Evolutionary conservation across 1,140 invertebrate genomes (phyloP).

Genomic region (Drosophila athabasca): DNA sequence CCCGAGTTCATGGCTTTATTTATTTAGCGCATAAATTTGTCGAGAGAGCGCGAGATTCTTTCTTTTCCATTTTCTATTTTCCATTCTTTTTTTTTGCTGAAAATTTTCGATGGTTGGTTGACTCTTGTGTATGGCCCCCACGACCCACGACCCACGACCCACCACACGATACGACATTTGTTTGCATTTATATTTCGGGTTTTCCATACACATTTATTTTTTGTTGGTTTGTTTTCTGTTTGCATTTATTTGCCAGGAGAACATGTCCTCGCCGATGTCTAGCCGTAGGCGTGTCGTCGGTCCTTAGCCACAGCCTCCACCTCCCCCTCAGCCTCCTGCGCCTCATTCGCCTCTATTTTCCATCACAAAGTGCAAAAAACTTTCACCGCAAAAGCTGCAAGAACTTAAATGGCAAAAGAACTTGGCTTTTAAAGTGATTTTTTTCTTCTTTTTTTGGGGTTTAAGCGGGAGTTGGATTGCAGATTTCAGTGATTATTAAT

Average conservation of each 20-base stretch:
- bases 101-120: slow-evolving; percentile 43
- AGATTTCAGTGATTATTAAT: too few species aligned
- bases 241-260: slow-evolving; percentile 22
- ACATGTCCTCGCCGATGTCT: slow-evolving; percentile 49
- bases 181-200: slow-evolving; percentile 73
- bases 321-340: slow-evolving; percentile 13
- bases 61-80: slow-evolving; percentile 15
- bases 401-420: too few species aligned
- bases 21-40: slow-evolving; percentile 81
- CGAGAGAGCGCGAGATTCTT: slow-evolving; percentile 53
- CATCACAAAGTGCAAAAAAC: too few species aligned
- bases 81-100: slow-evolving; percentile 7
- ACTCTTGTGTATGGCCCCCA: slow-evolving; percentile 32
- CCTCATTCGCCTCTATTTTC: neutral
- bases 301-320: neutral
- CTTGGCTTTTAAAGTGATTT: too few species aligned
- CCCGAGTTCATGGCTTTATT: slow-evolving; percentile 79
- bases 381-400: too few species aligned
- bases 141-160: slow-evolving; percentile 19
- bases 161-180: slow-evolving; percentile 55
- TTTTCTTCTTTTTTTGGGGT: too few species aligned
- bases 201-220: slow-evolving; percentile 46
- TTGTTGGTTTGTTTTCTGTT: slow-evolving; percentile 40
- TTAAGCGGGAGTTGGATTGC: too few species aligned
- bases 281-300: slow-evolving; percentile 54